Base-by-base conservation (phyloP, 2,113 vertebrate genomes). In the Scytalopus superciliaris region DNA sequence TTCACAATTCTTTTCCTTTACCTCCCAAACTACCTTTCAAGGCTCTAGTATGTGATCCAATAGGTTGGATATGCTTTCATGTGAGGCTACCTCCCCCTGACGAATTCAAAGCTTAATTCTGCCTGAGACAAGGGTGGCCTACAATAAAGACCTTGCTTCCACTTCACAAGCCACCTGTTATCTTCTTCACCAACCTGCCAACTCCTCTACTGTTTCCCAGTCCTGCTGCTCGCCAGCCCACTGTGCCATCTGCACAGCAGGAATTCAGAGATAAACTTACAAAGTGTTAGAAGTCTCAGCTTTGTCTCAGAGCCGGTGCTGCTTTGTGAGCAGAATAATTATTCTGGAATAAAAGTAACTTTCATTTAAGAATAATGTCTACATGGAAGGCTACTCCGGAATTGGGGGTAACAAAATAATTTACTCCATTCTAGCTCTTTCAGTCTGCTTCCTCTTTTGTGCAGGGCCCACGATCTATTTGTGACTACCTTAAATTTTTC, bases 101-200 rank as follows among this genome's bases (percentile, higher is more conserved):
- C 22, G 2, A 93, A 95, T 81, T 75, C 68, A 60, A 75, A 76
- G 40, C 37, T 77, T 84, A 53, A 80, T 77, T 88, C 74, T 78
- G 72, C 59, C 21, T 6, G 63, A 96, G 73, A 64, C 76, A 88
- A 83, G 85, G 53, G 67, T 96, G 90, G 78, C 72, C 95, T 91
- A 59, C 92, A 94, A 74, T 91, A 88, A 90, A 93, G 95, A 96
- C 93, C 95, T 94, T 96, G 67, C 84, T 94, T 97, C 78, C 82
- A 88, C 94, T 93, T 96, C 90, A 92, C 94, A 96, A 95, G 93
- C 93, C 96, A 96, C 96, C 96, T 96, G 96, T 90, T 96, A 95
- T 94, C 93, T 90, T 93, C 94, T 80, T 91, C 9, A 0, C 68
- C 94, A 96, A 94, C 90, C 93, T 95, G 90, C 87, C 96, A 97